These are phyloP conservation scores for Lycodopsis pacificus DNA, from an alignment of 2,797 vertebrate species.

Conservation along the genomic window DNA sequence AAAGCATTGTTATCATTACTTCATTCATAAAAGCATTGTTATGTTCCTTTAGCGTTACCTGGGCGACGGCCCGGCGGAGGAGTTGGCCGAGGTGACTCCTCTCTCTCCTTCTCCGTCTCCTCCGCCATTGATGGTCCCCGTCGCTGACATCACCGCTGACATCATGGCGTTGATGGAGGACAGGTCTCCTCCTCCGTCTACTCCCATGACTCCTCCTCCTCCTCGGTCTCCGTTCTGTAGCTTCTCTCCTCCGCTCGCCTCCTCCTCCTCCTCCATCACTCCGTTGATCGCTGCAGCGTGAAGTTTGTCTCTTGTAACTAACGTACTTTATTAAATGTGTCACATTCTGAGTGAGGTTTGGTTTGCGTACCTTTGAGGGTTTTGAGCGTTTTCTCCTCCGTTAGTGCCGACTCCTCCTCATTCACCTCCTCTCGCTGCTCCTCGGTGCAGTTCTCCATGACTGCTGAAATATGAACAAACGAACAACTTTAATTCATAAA, in stretches of 20 bases:
- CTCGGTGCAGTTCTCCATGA: constrained; percentile 79
- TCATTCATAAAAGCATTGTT: background rate
- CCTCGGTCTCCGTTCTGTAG: constrained; percentile 66
- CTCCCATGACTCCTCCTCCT: constrained; percentile 27
- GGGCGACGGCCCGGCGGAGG: constrained; percentile 68
- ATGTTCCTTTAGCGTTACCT: constrained; percentile 48
- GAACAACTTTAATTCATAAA: background rate
- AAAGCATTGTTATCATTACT: background rate
- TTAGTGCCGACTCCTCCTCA: constrained; percentile 47
- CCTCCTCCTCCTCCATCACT: constrained; percentile 36
- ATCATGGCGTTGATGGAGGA: constrained; percentile 95
- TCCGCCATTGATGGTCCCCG: constrained; percentile 84
- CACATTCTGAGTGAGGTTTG: accelerated
- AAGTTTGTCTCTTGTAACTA: background rate
- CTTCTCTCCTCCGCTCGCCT: constrained; percentile 37
- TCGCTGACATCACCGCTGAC: constrained; percentile 91
- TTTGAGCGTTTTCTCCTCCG: constrained; percentile 56
- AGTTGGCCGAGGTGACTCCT: constrained; percentile 58
- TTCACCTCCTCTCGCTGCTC: constrained; percentile 58
- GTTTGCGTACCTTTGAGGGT: constrained; percentile 29
- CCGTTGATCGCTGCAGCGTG: constrained; percentile 30
- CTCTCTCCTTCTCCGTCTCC: constrained; percentile 66
- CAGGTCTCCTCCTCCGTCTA: constrained; percentile 85
- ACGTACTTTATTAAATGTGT: accelerated
- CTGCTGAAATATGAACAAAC: constrained; percentile 41